Base-by-base conservation (phyloP, 2,113 vertebrate genomes). In the Charina bottae region DNA sequence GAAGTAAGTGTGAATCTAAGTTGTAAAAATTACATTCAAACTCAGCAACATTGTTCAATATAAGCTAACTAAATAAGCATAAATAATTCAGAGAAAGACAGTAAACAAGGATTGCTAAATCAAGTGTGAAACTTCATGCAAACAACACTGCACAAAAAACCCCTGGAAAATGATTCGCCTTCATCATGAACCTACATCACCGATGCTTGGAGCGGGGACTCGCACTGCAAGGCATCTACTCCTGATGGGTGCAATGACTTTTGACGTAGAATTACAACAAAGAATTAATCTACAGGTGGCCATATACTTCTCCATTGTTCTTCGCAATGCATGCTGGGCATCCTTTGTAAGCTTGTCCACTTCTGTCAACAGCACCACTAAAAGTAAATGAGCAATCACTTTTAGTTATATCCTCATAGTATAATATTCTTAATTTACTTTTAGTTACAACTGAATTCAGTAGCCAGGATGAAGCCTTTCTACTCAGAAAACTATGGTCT, bases 291-390 rank as follows among this genome's bases (percentile, higher is more conserved):
- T 98, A 96, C 99, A 99, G 88, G 99, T 99, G 0, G 97, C 94
- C 99, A 99, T 99, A 92, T 99, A 99, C 93, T 99, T 99, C 93
- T 99, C 99, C 99, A 99, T 99, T 0, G 99, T 99, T 87, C 99
- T 98, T 58, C 99, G 98, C 97, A 99, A 96, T 59, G 99, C 99
- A 90, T 99, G 99, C 94, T 99, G 99, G 83, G 99, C 99, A 0
- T 99, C 99, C 96, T 98, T 99, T 2, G 98, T 99, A 90, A 99
- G 98, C 96, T 98, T 98, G 97, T 99, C 99, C 21, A 99, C 99
- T 94, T 99, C 99, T 0, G 99, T 99, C 93, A 99, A 95, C 94
- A 99, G 93, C 26, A 99, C 99, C 96, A 99, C 99, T 99, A 96
- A 90, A 93, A 86, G 62, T 62, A 59, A 64, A 72, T 56, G 46